Percentiles rank a stretch among this genome's conserved stretches.
Evolutionary conservation across 2,888 invertebrate species (phyloP).

Genomic region (Nemotelus nigrinus): DNA sequence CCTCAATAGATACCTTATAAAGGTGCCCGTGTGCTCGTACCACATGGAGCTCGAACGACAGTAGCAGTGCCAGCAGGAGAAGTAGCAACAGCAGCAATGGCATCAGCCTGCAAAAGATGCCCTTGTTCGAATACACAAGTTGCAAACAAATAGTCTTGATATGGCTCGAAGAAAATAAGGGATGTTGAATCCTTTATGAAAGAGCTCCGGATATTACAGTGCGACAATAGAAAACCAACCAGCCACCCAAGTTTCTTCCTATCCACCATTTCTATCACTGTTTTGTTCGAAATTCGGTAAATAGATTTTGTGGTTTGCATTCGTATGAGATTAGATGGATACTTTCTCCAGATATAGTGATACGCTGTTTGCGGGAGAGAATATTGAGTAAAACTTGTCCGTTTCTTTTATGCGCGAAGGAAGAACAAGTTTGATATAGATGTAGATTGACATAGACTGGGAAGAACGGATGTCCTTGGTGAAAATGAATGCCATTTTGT

Average conservation of each 20-base stretch:
- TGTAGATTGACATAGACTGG: background rate
- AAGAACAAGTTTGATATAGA: background rate
- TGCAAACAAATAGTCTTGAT: slow-evolving; percentile 15
- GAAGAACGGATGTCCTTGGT: slow-evolving; percentile 13
- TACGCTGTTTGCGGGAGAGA: background rate
- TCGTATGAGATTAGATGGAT: slow-evolving; percentile 18
- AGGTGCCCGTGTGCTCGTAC: slow-evolving; percentile 4
- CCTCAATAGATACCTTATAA: slow-evolving; percentile 17
- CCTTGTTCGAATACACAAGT: slow-evolving; percentile 14
- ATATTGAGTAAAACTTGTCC: too few species aligned
- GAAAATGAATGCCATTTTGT: slow-evolving; percentile 12
- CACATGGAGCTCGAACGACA: too few species aligned
- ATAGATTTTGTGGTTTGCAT: slow-evolving; percentile 30
- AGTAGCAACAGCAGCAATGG: too few species aligned
- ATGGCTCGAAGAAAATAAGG: slow-evolving; percentile 34
- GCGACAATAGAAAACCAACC: slow-evolving; percentile 37
- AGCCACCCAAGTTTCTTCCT: background rate
- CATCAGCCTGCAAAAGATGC: background rate
- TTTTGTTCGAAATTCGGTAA: slow-evolving; percentile 35
- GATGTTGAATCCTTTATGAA: slow-evolving; percentile 38
- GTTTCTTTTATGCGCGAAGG: too few species aligned
- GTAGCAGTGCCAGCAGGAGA: too few species aligned
- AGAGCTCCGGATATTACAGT: slow-evolving; percentile 38
- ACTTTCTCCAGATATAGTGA: background rate
- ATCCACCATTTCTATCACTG: background rate